Conservation (phyloP, 2,888 invertebrate species). For the Stenodera caucasica region DNA sequence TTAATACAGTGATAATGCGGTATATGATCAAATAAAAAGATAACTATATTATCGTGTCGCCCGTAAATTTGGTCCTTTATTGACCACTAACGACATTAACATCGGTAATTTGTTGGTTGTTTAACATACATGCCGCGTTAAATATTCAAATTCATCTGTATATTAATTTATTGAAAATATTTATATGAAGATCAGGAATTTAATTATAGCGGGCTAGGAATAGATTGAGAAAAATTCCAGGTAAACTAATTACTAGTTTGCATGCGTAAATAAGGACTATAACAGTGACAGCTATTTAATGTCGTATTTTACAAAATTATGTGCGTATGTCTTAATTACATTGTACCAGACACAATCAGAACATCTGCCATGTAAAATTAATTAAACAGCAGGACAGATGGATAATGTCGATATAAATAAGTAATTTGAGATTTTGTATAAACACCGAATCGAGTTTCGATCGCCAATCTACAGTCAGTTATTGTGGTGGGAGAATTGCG, state of each 20-base stretch:
- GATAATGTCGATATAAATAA: conserved; percentile 24
- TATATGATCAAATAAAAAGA: conserved; percentile 34
- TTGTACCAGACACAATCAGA: conserved; percentile 47
- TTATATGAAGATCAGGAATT: conserved; percentile 38
- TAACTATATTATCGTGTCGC: conserved; percentile 45
- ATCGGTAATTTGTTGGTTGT: conserved; percentile 44
- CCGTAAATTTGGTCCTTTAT: conserved; percentile 45
- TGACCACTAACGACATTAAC: conserved; percentile 40
- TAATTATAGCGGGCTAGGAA: conserved; percentile 8
- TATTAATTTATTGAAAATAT: conserved; percentile 46
- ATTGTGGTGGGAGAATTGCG: too few relatives aligned
- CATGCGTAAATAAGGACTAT: conserved; percentile 43
- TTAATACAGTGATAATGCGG: neutral
- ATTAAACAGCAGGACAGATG: conserved; percentile 39
- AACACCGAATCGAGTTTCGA: too few relatives aligned
- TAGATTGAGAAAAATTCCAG: conserved; percentile 8
- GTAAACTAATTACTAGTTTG: conserved; percentile 45
- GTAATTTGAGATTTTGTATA: neutral
- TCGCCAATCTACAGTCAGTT: too few relatives aligned
- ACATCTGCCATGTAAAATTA: conserved; percentile 47
- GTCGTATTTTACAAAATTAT: conserved; percentile 42
- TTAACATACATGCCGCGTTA: conserved; percentile 45
- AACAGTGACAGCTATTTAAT: conserved; percentile 40
- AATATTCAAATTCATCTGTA: conserved; percentile 42
- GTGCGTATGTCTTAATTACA: conserved; percentile 45